Evolutionary conservation across 2,113 vertebrate genomes (phyloP), one percentile per base, ranked within the genome.

Genomic region (Rutilus rutilus): DNA sequence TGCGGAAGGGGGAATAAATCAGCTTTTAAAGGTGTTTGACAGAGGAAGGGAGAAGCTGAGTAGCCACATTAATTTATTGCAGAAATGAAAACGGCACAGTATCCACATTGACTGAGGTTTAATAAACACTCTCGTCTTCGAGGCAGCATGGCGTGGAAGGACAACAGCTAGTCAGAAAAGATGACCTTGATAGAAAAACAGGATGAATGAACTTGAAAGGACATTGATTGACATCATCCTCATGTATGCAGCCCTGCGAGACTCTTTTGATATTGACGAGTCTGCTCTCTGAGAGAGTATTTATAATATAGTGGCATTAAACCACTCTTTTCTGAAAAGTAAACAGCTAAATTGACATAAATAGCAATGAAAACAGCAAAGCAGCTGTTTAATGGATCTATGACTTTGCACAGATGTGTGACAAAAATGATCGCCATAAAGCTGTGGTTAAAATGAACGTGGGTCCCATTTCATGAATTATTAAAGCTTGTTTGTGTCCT

Each of bases 1-100:
- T 42, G 82, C 23, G 25, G 81, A 54, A 76, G 27, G 86, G 47
- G 75, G 84, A 52, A 85, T 89, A 65, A 60, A 78, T 89, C 73
- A 75, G 71, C 52, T 80, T 77, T 80, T 60, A 65, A 39, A 64
- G 33, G 36, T 30, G 54, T 83, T 39, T 11, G 69, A 52, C 12
- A 14, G 17, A 65, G n/a, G 30, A 45, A 65, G 39, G 25, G 71
- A 67, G 87, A 1, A 54, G 54, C 27, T 30, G 62, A 82, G 39
- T 60, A 86, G 57, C 45, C 78, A 64, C 75, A 60, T 85, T 84
- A 71, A 82, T 86, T 69, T 17, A 6, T 60, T 67, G 23, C 36
- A 39, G 69, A 80, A 84, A 62, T 71, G 27, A 71, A 77, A 86
- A 76, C 7, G 75, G 57, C 57, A 76, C 30, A 12, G 54, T 62